Base-by-base conservation (phyloP, 2,113 vertebrate genomes). In the Chaenogobius annularis region DNA sequence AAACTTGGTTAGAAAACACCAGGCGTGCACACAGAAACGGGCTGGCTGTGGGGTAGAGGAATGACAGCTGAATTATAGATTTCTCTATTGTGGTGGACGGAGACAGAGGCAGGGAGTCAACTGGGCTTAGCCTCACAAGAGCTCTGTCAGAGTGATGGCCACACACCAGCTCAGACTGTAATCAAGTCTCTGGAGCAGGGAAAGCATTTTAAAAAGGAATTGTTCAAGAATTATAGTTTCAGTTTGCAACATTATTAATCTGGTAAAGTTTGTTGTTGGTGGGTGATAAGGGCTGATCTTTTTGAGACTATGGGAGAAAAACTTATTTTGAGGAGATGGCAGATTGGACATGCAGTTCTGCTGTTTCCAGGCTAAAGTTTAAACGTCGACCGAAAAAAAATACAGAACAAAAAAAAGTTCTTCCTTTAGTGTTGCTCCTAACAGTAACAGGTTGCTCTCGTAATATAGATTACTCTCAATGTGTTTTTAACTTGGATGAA, bases 11-110 rank as follows among this genome's bases (percentile, higher is more conserved):
- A 85, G 74, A 84, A 87, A 89, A 84, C 80, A 81, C 85, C 72
- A 56, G 84, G 77, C 75, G 77, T 70, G 67, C 68, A 64, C 68
- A 77, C 66, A 37, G 59, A 69, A 64, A 44, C 11, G 23, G 26
- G 69, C 55, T 74, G 56, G 68, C 73, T 85, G 79, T 79, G 80
- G 79, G 83, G 70, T 80, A 72, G 7, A 69, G 23, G 72, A 73
- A 72, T 82, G 84, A 88, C 85, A 88, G 87, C 5, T 84, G 83
- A 88, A 87, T 88, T 85, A 89, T 85, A 75, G 84, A 90, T 89
- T 85, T 81, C 47, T 85, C 72, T 77, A 80, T 82, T 77, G 81
- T 73, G 35, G 69, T 63, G 56, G 83, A 85, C 82, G 86, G 72
- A 74, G 65, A 78, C 69, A 78, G 56, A 65, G 54, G 22, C 54